phyloP scores from a whole-genome alignment of 2,888 invertebrate genomes.

The Xanthia icteritia region DNA sequence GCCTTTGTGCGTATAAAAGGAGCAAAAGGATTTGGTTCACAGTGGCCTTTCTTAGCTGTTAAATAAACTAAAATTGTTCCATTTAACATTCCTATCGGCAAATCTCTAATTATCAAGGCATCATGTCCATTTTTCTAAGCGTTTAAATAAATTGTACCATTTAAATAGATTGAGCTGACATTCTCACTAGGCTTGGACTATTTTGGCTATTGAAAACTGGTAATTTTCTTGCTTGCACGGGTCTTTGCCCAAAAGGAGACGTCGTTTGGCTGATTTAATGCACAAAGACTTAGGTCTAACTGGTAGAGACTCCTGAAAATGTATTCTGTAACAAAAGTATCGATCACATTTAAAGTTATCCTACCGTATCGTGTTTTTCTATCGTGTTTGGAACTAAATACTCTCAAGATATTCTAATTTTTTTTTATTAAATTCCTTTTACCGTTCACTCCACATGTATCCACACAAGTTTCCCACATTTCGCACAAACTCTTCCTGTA shows the following conservation, averaged over 20 bases:
- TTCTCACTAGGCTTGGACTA: not conserved
- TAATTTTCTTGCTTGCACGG: too few relatives aligned
- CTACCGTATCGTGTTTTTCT: not conserved
- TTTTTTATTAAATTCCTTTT: constrained; percentile 23
- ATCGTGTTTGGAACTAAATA: not conserved
- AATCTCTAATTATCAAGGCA: not conserved
- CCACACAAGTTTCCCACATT: constrained; percentile 49
- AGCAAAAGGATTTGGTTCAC: constrained; percentile 20
- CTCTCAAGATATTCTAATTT: not conserved
- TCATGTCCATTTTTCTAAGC: not conserved
- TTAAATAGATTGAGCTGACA: not conserved
- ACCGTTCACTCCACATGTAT: constrained; percentile 47
- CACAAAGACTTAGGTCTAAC: not conserved
- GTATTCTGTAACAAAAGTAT: not conserved
- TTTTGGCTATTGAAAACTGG: not conserved
- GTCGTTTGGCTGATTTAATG: not conserved
- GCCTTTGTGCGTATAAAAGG: constrained; percentile 38
- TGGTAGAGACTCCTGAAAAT: not conserved
- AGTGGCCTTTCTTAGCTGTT: constrained; percentile 7
- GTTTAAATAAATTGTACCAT: not conserved
- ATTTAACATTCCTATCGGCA: not conserved
- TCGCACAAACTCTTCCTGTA: constrained; percentile 48
- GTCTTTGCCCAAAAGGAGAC: not conserved
- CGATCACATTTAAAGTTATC: not conserved
- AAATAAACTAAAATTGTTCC: constrained; percentile 20